Evolutionary conservation across 35 echinoderm and acorn worm species (phyloP), one percentile per base, ranked within the genome.

Genomic region (Holothuria glaberrima): DNA sequence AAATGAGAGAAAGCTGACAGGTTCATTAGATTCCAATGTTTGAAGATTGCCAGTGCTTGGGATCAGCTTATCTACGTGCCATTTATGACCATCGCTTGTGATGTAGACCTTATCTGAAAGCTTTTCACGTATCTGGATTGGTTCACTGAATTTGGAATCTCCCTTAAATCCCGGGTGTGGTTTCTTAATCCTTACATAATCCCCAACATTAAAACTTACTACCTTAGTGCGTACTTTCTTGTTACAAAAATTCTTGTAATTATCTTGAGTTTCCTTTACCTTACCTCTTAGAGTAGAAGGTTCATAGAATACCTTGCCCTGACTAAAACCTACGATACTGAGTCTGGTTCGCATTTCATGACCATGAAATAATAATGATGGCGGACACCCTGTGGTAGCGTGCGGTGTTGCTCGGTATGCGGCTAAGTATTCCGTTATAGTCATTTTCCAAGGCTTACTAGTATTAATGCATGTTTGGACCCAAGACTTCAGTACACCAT

Each of bases 381-480:
- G 80, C 30, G 80, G 60, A 83, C 25, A 83, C 4, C 80, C 80
- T 33, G 27, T 83, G 16, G 52, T 60, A 27, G 80, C 80, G 36
- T 80, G 76, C 5, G 76, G 76, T 5, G 76, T 80, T 13, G 76
- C 76, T 50, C 76, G 7, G 45, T 80, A 80, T 48, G 76, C 13
- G 19, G 76, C 76, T 58, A 80, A 19, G 27, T 44, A 80, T 57
- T n/a, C 34, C 9, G 25, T 48, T 54, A 44, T 48, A 1, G 28
- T 29, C 9, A 22, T 24, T 46, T 80, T 80, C 44, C 76, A 80
- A n/a, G 76, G 26, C 38, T 20, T 58, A 9, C 76, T 44, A 29
- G 52, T 54, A 19, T 80, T 80, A 21, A 80, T 44, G 12, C 34
- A 80, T 21, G 17, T 80, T 54, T 80, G 76, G 22, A 80, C 12